Conservation (phyloP, 2,888 invertebrate species). For the Notodonta dromedarius region DNA sequence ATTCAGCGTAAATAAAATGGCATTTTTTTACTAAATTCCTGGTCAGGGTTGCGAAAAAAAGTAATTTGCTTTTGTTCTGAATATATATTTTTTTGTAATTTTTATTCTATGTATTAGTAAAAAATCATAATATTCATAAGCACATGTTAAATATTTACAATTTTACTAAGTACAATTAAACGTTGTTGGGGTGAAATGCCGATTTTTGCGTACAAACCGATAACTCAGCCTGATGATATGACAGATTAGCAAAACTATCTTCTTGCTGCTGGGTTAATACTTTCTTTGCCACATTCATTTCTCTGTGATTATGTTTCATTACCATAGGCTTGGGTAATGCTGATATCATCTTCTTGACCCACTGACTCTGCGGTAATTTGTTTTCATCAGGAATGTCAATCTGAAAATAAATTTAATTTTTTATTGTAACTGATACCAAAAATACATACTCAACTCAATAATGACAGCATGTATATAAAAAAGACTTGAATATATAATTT, state of each 20-base stretch:
- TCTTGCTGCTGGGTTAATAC: slow-evolving; percentile 45
- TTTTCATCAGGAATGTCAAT: slow-evolving; percentile 55
- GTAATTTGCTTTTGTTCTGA: slow-evolving; percentile 36
- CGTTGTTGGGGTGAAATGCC: slow-evolving; percentile 48
- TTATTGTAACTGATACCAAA: neutral
- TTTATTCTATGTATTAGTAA: too few relatives aligned
- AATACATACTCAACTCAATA: neutral
- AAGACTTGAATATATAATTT: neutral
- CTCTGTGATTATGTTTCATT: slow-evolving; percentile 63
- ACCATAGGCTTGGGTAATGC: slow-evolving; percentile 58
- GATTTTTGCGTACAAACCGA: slow-evolving; percentile 67
- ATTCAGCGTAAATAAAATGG: slow-evolving; percentile 63
- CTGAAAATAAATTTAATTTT: slow-evolving; percentile 45
- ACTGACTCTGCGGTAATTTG: slow-evolving; percentile 57
- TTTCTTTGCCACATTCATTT: slow-evolving; percentile 46
- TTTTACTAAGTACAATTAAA: slow-evolving; percentile 7
- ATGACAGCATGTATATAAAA: neutral
- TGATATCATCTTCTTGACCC: slow-evolving; percentile 56
- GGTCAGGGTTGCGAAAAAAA: slow-evolving; percentile 23
- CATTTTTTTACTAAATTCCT: slow-evolving; percentile 47
- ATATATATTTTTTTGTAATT: slow-evolving; percentile 21
- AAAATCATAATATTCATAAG: neutral
- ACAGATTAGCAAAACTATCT: slow-evolving; percentile 63
- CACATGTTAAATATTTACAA: too few relatives aligned
- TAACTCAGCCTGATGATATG: slow-evolving; percentile 66